Conservation (phyloP, 2,797 vertebrate genomes). For the Cynodonichthys magdalenae region DNA sequence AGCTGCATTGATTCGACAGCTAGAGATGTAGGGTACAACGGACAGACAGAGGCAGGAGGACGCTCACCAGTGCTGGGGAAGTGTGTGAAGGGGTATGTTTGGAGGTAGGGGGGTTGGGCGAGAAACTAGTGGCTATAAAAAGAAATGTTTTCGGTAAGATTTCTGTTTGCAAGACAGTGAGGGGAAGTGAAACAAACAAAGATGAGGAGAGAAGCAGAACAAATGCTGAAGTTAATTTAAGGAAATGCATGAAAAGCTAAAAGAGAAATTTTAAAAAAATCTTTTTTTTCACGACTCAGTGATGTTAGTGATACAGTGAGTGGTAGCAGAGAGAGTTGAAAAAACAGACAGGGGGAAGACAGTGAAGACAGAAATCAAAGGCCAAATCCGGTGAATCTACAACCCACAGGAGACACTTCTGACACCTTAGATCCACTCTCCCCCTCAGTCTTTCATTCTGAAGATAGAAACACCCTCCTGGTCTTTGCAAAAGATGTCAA, state of each 20-base stretch:
- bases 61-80: slow-evolving; percentile 3
- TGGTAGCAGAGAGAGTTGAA: slow-evolving; percentile 40
- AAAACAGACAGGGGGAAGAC: slow-evolving; percentile 16
- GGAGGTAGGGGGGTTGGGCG: not conserved
- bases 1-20: slow-evolving; percentile 62
- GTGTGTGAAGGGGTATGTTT: not conserved
- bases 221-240: slow-evolving; percentile 5
- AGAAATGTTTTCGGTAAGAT: slow-evolving; percentile 68
- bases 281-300: slow-evolving; percentile 26
- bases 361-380: slow-evolving; percentile 66
- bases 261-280: slow-evolving; percentile 10
- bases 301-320: slow-evolving; percentile 40
- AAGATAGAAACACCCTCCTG: slow-evolving; percentile 20
- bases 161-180: slow-evolving; percentile 43
- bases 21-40: slow-evolving; percentile 37
- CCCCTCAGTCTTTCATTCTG: slow-evolving; percentile 16
- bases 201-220: slow-evolving; percentile 15
- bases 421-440: slow-evolving; percentile 44
- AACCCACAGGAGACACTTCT: slow-evolving; percentile 45
- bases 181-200: slow-evolving; percentile 45
- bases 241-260: not conserved
- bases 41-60: slow-evolving; percentile 33
- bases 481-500: slow-evolving; percentile 34
- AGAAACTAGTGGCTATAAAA: slow-evolving; percentile 61
- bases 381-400: slow-evolving; percentile 59